Percentiles rank a stretch among this genome's conserved stretches.
These are phyloP conservation scores for Rhinoptilus africanus DNA, from an alignment of 2,113 vertebrate genomes.

Conservation along the genomic window DNA sequence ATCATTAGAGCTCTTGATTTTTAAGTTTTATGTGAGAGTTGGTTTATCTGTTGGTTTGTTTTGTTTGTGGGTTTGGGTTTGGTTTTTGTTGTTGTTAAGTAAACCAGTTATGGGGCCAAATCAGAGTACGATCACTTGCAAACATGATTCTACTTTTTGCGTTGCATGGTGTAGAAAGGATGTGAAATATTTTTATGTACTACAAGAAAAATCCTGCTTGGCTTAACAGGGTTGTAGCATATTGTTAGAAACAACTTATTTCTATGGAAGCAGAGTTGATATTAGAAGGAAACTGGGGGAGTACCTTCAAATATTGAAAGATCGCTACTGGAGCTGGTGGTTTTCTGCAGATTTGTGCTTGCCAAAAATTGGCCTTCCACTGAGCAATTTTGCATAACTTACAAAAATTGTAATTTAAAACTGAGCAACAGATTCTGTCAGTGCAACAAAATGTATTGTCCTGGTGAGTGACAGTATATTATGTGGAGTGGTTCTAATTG, in stretches of 20 bases:
- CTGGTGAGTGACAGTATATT: background rate
- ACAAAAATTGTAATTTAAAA: background rate
- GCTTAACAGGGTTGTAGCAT: background rate
- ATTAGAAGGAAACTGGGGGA: background rate
- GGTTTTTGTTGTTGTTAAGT: background rate
- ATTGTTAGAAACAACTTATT: background rate
- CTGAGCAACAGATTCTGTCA: background rate
- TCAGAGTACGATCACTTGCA: background rate
- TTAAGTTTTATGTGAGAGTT: background rate
- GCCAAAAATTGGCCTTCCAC: background rate
- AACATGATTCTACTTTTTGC: background rate
- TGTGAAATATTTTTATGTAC: background rate
- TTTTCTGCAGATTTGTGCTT: background rate
- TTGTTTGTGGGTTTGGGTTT: no score
- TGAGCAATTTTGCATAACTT: background rate
- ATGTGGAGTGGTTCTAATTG: background rate
- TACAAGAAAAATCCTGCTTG: background rate
- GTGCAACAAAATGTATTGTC: background rate
- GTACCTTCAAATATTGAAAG: background rate
- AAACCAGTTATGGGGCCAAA: background rate
- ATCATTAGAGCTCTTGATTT: constrained; percentile 12
- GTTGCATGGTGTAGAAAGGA: background rate
- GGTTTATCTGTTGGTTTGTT: background rate
- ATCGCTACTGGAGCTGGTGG: background rate
- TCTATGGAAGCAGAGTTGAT: background rate